A percentile compares a stretch with the other conserved stretches of the same genome.
These are phyloP conservation scores for Opisthocomus hoazin DNA, from an alignment of 2,113 vertebrate species.

Conservation along the genomic window DNA sequence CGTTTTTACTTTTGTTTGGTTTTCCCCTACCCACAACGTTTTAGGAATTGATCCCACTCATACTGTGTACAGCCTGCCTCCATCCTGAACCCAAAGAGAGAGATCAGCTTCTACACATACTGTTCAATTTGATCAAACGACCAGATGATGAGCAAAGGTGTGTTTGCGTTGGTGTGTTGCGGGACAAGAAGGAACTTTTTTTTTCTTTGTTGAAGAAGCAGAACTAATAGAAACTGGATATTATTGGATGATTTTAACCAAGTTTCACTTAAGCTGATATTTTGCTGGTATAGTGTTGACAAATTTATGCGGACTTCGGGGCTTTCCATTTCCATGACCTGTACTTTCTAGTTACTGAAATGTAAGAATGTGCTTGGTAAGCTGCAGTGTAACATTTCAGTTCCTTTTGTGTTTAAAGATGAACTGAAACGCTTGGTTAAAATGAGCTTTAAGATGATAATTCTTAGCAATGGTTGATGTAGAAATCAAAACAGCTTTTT, in stretches of 20 bases:
- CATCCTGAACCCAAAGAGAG: conserved; percentile 97
- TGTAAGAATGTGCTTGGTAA: background rate
- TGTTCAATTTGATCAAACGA: conserved; percentile 98
- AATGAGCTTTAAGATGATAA: background rate
- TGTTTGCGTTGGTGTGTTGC: background rate
- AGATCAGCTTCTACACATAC: conserved; percentile 97
- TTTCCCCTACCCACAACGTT: conserved; percentile 32
- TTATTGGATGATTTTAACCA: background rate
- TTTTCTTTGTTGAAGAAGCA: background rate
- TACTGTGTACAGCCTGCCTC: conserved; percentile 94
- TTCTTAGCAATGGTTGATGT: background rate
- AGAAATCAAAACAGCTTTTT: background rate
- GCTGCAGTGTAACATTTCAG: background rate
- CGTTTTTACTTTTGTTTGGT: conserved; percentile 58
- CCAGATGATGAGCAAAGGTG: conserved; percentile 98
- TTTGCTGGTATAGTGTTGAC: background rate
- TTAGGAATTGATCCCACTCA: conserved; percentile 95
- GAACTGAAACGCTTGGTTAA: background rate
- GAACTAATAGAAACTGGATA: background rate
- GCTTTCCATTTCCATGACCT: background rate
- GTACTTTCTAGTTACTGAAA: background rate
- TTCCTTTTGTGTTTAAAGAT: background rate
- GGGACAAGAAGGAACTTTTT: background rate
- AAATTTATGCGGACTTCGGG: background rate
- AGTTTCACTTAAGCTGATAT: background rate